Percentiles rank a stretch among this genome's conserved stretches.
phyloP scores from a whole-genome alignment of 2,113 vertebrate genomes.

The Dermatemys mawii region DNA sequence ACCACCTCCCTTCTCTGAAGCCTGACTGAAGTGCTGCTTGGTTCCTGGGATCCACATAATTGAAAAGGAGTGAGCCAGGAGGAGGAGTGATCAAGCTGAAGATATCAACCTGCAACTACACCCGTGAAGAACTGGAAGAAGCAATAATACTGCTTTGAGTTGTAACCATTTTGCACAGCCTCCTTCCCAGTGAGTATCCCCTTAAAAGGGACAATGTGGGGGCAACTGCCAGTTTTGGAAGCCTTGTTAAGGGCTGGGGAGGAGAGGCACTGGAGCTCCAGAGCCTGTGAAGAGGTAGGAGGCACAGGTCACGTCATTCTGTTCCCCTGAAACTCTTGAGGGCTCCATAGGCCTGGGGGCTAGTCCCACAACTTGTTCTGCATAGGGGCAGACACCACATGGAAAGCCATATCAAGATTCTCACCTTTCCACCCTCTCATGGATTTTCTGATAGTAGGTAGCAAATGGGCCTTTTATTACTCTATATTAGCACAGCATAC shows the following conservation, averaged over 20 bases:
- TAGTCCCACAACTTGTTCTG: neutral
- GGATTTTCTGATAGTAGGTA: neutral
- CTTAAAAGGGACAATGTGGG: neutral
- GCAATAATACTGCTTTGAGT: neutral
- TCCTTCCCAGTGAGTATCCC: too few relatives aligned
- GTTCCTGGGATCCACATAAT: neutral
- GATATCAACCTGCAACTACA: neutral
- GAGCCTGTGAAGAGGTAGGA: neutral
- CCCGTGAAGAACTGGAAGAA: neutral
- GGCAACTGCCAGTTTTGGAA: neutral
- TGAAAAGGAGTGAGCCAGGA: neutral
- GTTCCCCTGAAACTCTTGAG: neutral
- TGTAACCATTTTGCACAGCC: neutral
- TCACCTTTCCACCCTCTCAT: neutral
- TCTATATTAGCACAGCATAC: neutral
- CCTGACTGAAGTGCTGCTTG: neutral
- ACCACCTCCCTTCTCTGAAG: neutral
- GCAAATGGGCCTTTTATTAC: neutral
- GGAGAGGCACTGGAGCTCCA: neutral
- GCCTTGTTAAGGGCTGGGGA: neutral
- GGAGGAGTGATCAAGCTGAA: neutral
- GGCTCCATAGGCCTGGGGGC: neutral
- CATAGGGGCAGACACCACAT: fast-evolving
- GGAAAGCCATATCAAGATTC: neutral
- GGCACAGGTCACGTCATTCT: neutral